Base-by-base conservation (phyloP, 2,888 invertebrate genomes). In the Zaprionus bogoriensis region DNA sequence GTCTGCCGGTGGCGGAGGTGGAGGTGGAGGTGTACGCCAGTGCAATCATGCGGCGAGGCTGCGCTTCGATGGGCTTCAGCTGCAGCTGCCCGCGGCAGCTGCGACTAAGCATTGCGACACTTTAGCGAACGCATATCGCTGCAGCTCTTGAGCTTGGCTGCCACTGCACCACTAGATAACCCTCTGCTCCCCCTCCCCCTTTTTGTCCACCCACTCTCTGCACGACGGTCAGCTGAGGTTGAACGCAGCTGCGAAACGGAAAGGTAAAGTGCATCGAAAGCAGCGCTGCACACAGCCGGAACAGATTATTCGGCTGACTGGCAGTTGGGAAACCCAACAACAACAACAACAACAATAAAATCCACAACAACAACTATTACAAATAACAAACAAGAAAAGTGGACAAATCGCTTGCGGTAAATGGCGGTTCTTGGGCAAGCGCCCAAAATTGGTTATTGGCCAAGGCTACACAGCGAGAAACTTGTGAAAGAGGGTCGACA, bases 21-120 rank as follows among this genome's bases (percentile, higher is more conserved):
- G 41, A 51, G 12, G 48, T 52, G 23, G 23, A 47, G 57, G 53
- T 55, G 74, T 67, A 67, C 67, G 55, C 69, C 53, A 32, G 78
- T 54, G 79, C 85, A 80, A 80, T 80, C 69, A 78, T 74, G 78
- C 79, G 75, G 52, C 52, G 59, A 32, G 47, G 76, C 72, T 61
- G 74, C 84, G 79, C 79, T 78, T 81, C 53, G 67, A 39, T 80
- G 79, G 55, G 67, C 75, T 69, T 66, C 55, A 71, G 50, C 44
- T 59, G 65, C 67, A n/a, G n/a, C n/a, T n/a, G n/a, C n/a, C n/a
- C n/a, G 65, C 67, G 42, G 58, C 69, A 55, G 73, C 58, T 58
- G 53, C 65, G 36, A 61, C 55, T 63, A 46, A 62, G 25, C 25
- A 70, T 82, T 80, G 85, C 84, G 68, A 84, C 84, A 79, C 81